Percentiles rank a stretch among this genome's conserved stretches.
phyloP scores from a whole-genome alignment of 2,888 invertebrate species.

The Agapostemon virescens region DNA sequence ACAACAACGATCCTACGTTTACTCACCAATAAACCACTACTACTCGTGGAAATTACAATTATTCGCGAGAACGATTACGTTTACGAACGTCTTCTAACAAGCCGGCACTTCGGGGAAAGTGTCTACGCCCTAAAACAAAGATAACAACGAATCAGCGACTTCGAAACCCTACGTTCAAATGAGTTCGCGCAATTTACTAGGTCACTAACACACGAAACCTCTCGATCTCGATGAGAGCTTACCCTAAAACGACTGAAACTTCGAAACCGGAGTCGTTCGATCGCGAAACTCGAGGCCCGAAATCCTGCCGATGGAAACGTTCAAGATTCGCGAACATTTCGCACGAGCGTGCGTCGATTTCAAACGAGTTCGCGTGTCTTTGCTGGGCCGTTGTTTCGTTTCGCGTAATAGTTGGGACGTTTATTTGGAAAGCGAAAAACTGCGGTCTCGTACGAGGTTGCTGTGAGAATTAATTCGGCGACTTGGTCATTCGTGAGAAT shows the following conservation, averaged over 20 bases:
- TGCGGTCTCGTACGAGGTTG: too few relatives aligned
- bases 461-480: too few relatives aligned
- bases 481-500: too few relatives aligned
- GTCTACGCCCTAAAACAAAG: neutral
- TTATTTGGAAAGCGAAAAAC: too few relatives aligned
- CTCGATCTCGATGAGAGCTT: neutral
- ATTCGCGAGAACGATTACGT: conserved; percentile 23
- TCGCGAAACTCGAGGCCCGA: neutral
- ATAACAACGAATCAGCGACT: neutral
- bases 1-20: conserved; percentile 40
- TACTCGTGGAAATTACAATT: conserved; percentile 40
- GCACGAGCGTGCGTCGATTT: too few relatives aligned
- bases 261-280: neutral
- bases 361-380: too few relatives aligned
- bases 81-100: conserved; percentile 27
- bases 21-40: conserved; percentile 34
- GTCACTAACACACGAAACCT: neutral
- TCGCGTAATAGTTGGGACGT: too few relatives aligned
- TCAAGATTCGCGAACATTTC: too few relatives aligned
- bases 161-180: conserved; percentile 5
- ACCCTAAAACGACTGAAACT: conserved; percentile 1
- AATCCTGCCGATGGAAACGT: neutral
- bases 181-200: neutral
- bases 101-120: conserved; percentile 1
- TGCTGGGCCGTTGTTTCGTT: too few relatives aligned